phyloP scores from a whole-genome alignment of 2,797 vertebrate species.

The Leontopithecus rosalia region DNA sequence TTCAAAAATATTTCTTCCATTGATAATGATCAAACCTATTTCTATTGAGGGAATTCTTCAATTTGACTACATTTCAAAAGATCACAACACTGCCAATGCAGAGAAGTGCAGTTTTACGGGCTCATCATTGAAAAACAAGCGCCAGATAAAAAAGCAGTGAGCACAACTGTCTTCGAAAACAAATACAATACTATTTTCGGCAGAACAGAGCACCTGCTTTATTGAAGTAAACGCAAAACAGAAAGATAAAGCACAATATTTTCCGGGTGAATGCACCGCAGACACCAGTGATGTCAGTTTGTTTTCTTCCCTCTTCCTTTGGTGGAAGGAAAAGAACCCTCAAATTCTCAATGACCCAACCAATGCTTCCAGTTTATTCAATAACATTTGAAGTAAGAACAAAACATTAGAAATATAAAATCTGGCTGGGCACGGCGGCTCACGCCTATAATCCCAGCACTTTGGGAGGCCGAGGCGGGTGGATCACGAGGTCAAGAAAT shows the following conservation, averaged over 20 bases:
- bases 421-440: background rate
- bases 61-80: background rate
- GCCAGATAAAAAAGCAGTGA: background rate
- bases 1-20: background rate
- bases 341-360: background rate
- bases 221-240: background rate
- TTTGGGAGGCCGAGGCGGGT: no score
- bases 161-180: background rate
- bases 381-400: background rate
- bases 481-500: no score
- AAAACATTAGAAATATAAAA: background rate
- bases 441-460: no score
- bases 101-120: background rate
- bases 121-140: background rate
- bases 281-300: accelerated
- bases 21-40: background rate
- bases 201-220: background rate
- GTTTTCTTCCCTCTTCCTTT: background rate
- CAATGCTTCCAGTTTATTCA: background rate
- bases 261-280: background rate
- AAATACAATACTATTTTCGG: background rate
- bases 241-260: background rate
- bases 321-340: background rate
- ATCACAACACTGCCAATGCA: background rate
- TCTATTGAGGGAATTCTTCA: background rate